Evolutionary conservation across 2,888 invertebrate species (phyloP).

Genomic region (Rotaria magnacalcarata): DNA sequence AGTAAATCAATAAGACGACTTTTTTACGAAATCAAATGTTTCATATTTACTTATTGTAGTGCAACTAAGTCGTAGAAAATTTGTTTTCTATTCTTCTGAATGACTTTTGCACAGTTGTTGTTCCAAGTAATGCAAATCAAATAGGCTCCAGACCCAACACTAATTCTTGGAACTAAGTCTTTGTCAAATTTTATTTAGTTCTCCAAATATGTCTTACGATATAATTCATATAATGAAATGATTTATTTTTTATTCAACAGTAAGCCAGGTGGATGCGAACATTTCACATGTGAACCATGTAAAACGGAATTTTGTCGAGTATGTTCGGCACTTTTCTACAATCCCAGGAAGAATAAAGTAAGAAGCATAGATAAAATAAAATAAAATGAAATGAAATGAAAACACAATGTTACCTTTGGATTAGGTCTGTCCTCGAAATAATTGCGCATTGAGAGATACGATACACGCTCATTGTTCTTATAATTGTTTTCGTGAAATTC

Average conservation of each 20-base stretch:
- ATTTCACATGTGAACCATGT: neutral
- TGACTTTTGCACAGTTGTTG: too few relatives aligned
- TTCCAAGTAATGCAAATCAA: too few relatives aligned
- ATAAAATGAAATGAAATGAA: neutral
- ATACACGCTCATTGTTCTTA: neutral
- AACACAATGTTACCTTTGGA: neutral
- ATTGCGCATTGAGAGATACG: neutral
- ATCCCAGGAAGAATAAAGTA: neutral
- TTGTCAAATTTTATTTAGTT: too few relatives aligned
- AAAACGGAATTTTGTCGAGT: neutral
- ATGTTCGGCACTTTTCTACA: neutral
- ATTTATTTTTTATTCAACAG: neutral
- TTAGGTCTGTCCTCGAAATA: neutral
- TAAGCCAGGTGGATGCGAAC: neutral
- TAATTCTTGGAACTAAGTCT: too few relatives aligned
- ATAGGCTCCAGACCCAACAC: too few relatives aligned
- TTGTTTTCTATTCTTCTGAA: too few relatives aligned
- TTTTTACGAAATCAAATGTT: too few relatives aligned
- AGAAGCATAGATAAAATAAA: neutral
- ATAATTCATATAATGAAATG: too few relatives aligned
- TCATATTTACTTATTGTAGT: too few relatives aligned
- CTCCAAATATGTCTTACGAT: too few relatives aligned
- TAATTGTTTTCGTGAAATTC: neutral
- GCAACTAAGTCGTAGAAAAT: too few relatives aligned
- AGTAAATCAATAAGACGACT: too few relatives aligned